A percentile compares a stretch with the other conserved stretches of the same genome.
Evolutionary conservation across 2,113 vertebrate genomes (phyloP).

Genomic region (Zapus hudsonius): DNA sequence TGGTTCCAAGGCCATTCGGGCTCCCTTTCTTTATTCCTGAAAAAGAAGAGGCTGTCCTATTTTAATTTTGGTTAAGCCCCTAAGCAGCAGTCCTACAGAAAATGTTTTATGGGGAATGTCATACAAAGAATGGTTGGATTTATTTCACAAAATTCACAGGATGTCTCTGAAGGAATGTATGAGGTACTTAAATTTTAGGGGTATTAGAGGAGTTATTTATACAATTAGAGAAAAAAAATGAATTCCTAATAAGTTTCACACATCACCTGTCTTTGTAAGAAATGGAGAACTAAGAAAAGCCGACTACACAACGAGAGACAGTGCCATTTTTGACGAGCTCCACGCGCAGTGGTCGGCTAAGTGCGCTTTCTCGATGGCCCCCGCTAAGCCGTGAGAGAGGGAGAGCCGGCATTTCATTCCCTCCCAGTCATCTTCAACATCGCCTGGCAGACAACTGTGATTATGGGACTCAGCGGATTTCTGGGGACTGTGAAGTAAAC

Average conservation of each 20-base stretch:
- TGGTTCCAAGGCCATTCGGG: not conserved
- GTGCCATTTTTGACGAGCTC: not conserved
- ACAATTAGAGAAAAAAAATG: not conserved
- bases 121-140: not conserved
- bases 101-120: not conserved
- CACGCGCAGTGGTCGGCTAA: not conserved
- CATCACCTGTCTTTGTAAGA: slow-evolving; percentile 11
- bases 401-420: not conserved
- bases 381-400: not conserved
- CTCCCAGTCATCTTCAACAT: not conserved
- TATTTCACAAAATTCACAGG: not conserved
- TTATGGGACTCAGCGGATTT: not conserved
- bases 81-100: not conserved
- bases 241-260: not conserved
- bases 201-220: not conserved
- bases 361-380: not conserved
- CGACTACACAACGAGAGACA: not conserved
- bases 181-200: not conserved
- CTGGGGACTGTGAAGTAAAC: not conserved
- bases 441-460: not conserved
- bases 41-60: not conserved
- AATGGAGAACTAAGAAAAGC: not conserved
- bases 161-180: not conserved
- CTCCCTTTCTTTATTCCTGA: not conserved
- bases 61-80: not conserved